Base-by-base conservation (phyloP, 2,888 invertebrate genomes). In the Lycia hirtaria region DNA sequence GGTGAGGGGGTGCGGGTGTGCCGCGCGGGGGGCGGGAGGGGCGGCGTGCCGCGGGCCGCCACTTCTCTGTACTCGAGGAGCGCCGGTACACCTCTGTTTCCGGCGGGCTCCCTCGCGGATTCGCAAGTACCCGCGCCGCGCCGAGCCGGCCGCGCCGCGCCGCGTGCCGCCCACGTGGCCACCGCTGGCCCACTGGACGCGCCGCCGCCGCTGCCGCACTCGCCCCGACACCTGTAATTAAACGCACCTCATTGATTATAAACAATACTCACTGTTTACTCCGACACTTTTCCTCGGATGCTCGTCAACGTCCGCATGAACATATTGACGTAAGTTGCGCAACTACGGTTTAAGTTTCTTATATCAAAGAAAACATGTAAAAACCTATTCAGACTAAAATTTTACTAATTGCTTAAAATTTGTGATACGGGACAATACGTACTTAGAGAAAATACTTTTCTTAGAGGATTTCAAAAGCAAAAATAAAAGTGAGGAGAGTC, bases 21-120 rank as follows among this genome's bases (percentile, higher is more conserved):
- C 72, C 72, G 75, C 73, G 78, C 73, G 77, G 76, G 79, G 75
- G 79, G 72, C 74, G 75, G 78, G 73, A 77, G 78, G 80, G 79
- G 75, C 73, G 81, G 76, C 78, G 82, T 82, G 85, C 87, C 87
- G 87, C 88, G 87, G 85, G 83, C 87, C 86, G 89, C 87, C 87
- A 88, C 88, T 89, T 85, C 88, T 87, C 90, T 88, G 89, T 88
- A 78, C 88, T 88, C 88, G 87, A 87, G 87, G 91, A 88, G 90
- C 88, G 84, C 89, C 88, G 88, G 87, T 86, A 88, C 88, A 89
- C 90, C 89, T 89, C 91, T 85, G 89, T 88, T 91, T 90, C 91
- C 90, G 91, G 90, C 85, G 83, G 84, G 87, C 88, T 81, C 81
- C 80, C 90, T 87, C 87, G 90, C 88, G 88, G 83, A 80, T 86